Evolutionary conservation across 2,888 invertebrate genomes (phyloP), one percentile per base, ranked within the genome.

Genomic region (Drosophila lutescens): DNA sequence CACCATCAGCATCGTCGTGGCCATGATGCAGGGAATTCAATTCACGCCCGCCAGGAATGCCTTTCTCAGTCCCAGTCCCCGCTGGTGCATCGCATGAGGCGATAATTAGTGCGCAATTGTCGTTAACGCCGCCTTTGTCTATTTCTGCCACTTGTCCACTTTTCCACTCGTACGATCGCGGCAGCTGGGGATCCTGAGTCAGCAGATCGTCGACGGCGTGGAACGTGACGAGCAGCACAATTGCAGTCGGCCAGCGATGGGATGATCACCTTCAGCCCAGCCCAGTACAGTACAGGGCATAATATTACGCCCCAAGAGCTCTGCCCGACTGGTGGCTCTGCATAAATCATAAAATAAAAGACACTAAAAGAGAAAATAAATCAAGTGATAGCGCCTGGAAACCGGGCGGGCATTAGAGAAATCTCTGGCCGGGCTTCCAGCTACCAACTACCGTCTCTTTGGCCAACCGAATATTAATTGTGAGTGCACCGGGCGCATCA

Each of bases 61-160:
- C 78, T 76, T 74, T 70, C 67, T 78, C 50, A 44, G 63, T 30
- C 57, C 40, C 20, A 26, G 20, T n/a, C 32, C n/a, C 41, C 41
- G 34, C 26, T 26, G 26, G 26, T 61, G 53, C 66, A 32, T 46
- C 58, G 62, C 78, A 57, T 51, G 68, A 76, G 83, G 80, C 76
- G 83, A 83, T 88, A 86, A 86, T 88, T 86, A 88, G 88, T 84
- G 88, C 79, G 59, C 86, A 80, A 80, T 86, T 88, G 88, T 86
- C 84, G 85, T 80, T 70, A 69, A 75, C 75, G 69, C 75, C 72
- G 49, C 41, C 53, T 60, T 69, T 69, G 70, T 58, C 70, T 58
- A 68, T 57, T 50, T 44, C 38, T 69, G 38, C 44, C 36, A 58
- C 23, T 32, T 4, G n/a, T 17, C 40, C 49, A 36, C 34, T 36